These are phyloP conservation scores for Eristalinus aeneus DNA, from an alignment of 2,888 invertebrate genomes.

Conservation along the genomic window DNA sequence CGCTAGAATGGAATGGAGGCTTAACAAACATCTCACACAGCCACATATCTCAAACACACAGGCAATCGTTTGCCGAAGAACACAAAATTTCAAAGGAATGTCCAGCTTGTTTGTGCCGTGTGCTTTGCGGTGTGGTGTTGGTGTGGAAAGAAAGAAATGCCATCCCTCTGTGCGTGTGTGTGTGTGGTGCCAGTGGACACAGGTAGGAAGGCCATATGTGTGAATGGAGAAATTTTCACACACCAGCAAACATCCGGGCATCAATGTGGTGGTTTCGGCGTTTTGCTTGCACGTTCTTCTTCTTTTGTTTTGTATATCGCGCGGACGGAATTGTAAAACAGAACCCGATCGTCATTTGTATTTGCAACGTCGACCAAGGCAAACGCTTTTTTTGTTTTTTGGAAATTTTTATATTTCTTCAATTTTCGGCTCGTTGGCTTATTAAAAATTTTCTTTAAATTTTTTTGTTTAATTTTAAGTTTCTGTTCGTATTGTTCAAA, in stretches of 20 bases:
- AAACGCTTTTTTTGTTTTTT: conserved; percentile 78
- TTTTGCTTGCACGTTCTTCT: not conserved
- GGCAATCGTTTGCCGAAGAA: not conserved
- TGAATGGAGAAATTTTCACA: not conserved
- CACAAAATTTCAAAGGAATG: conserved; percentile 39
- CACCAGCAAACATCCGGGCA: not conserved
- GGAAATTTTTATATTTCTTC: conserved; percentile 78
- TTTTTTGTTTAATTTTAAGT: conserved; percentile 75
- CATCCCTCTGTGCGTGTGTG: not conserved
- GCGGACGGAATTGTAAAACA: conserved; percentile 58
- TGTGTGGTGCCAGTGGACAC: not conserved
- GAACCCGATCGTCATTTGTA: conserved; percentile 76
- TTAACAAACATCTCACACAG: conserved; percentile 6
- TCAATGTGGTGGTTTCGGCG: not conserved
- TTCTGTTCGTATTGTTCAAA: not conserved
- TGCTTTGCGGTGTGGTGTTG: not conserved
- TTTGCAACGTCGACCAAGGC: conserved; percentile 78
- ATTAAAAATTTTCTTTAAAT: conserved; percentile 68
- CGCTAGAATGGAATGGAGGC: conserved; percentile 48
- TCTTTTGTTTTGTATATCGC: conserved; percentile 43
- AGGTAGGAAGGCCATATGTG: not conserved
- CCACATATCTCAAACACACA: not conserved
- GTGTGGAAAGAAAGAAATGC: conserved; percentile 55
- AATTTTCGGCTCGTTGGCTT: conserved; percentile 71
- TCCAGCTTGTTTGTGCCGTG: conserved; percentile 4